These are phyloP conservation scores for Rhamphomyia laevipes DNA, from an alignment of 2,888 invertebrate species.

Conservation along the genomic window DNA sequence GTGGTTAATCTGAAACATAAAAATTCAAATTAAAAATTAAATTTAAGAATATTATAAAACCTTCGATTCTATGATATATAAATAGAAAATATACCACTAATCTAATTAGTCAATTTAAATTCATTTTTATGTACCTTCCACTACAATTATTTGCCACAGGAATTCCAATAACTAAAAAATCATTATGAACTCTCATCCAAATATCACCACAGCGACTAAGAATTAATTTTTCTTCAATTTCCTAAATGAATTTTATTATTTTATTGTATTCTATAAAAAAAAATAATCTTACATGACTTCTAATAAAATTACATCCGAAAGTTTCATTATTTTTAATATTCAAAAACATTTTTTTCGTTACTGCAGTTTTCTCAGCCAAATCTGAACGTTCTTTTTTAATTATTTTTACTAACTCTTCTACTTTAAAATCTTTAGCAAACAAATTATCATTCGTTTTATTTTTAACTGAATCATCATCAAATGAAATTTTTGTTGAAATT, in stretches of 20 bases:
- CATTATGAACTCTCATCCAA: not conserved
- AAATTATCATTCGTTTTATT: not conserved
- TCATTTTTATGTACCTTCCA: not conserved
- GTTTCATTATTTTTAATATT: not conserved
- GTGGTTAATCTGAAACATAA: too few relatives aligned
- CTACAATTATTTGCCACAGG: not conserved
- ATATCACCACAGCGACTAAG: not conserved
- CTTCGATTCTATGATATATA: not conserved
- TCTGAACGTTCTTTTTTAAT: not conserved
- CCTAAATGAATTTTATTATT: too few relatives aligned
- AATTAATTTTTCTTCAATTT: not conserved
- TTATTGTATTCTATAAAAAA: too few relatives aligned
- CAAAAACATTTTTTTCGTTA: not conserved
- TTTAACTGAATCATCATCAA: not conserved
- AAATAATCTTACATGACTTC: not conserved
- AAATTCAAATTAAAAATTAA: too few relatives aligned
- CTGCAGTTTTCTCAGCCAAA: not conserved
- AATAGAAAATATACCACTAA: too few relatives aligned
- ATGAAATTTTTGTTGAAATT: not conserved
- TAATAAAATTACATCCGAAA: not conserved
- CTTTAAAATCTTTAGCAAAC: not conserved
- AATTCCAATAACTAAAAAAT: not conserved
- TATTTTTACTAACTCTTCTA: not conserved
- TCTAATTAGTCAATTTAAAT: too few relatives aligned
- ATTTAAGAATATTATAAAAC: too few relatives aligned